These are phyloP conservation scores for Dryobates pubescens DNA, from an alignment of 2,797 vertebrate species.

Conservation along the genomic window DNA sequence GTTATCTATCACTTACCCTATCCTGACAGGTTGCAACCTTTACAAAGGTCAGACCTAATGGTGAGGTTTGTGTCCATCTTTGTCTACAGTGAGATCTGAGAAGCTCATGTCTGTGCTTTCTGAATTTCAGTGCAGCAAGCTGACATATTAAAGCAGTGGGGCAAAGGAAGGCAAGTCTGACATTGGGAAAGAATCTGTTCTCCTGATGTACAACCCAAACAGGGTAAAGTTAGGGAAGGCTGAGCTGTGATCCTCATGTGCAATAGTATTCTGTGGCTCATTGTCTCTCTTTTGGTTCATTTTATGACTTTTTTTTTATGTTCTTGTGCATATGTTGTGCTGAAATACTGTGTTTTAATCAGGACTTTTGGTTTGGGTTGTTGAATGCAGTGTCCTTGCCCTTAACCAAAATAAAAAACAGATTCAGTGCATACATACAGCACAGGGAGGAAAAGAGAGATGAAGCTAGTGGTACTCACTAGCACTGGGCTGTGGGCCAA, in stretches of 20 bases:
- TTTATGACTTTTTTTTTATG: conserved; percentile 59
- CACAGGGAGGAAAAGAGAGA: not conserved
- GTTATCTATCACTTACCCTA: conserved; percentile 7
- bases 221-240: not conserved
- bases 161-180: not conserved
- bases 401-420: conserved; percentile 69
- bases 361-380: conserved; percentile 34
- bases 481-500: not conserved
- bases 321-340: conserved; percentile 12
- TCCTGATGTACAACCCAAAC: not conserved
- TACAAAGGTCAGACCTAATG: conserved; percentile 15
- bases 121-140: not conserved
- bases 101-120: not conserved
- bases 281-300: conserved; percentile 37
- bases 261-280: not conserved
- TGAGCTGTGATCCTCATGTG: not conserved
- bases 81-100: not conserved
- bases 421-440: not conserved
- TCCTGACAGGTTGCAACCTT: conserved; percentile 3
- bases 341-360: conserved; percentile 65
- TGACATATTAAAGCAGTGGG: not conserved
- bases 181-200: not conserved
- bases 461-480: conserved; percentile 3
- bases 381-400: conserved; percentile 55
- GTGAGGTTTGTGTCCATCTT: not conserved